Conservation (phyloP, 2,888 invertebrate genomes). For the Hermaeophaga mercurialis region DNA sequence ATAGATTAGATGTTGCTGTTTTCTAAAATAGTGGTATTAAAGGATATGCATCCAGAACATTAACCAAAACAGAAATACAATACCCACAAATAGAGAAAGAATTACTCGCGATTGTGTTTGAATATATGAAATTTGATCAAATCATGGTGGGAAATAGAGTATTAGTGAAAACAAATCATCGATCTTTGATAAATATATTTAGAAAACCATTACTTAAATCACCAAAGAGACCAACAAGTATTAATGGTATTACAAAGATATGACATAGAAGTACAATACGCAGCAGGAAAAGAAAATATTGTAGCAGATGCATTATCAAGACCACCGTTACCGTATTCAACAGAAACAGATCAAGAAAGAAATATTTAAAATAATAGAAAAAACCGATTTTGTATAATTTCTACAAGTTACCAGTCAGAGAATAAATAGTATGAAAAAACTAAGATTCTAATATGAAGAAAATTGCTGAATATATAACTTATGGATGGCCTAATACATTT, state of each 20-base stretch:
- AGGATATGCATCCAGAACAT: neutral
- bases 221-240: neutral
- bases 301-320: too few relatives aligned
- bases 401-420: too few relatives aligned
- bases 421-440: too few relatives aligned
- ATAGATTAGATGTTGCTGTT: neutral
- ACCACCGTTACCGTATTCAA: too few relatives aligned
- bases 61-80: neutral
- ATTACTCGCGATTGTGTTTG: neutral
- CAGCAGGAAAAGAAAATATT: neutral
- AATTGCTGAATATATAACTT: neutral
- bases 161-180: neutral
- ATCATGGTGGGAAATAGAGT: neutral
- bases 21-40: neutral
- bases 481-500: neutral
- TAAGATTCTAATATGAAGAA: neutral
- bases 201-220: neutral
- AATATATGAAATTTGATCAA: neutral
- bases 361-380: too few relatives aligned
- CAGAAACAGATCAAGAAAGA: too few relatives aligned
- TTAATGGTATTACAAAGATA: neutral
- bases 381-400: too few relatives aligned
- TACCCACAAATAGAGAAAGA: neutral
- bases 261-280: neutral
- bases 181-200: neutral